phyloP scores from a whole-genome alignment of 92 coral and sea anemone genomes.

The Blastomussa wellsi region DNA sequence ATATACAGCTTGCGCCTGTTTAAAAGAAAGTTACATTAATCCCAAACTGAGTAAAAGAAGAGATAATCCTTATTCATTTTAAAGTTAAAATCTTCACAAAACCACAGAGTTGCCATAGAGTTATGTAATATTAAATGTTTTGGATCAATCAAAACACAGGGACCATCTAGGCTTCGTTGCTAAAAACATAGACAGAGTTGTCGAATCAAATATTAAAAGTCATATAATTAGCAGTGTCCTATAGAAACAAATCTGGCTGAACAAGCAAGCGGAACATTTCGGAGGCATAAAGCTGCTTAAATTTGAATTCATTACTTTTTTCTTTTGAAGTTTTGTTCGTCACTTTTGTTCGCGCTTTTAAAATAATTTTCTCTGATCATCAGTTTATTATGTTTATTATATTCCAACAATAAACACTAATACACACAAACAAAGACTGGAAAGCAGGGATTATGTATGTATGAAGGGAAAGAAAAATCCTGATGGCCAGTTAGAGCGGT shows the following conservation, averaged over 20 bases:
- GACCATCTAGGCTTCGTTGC: neutral
- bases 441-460: constrained; percentile 1
- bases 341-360: neutral
- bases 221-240: neutral
- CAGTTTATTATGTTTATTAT: neutral
- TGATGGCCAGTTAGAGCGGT: constrained; percentile 14
- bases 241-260: neutral
- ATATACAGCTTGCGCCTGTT: neutral
- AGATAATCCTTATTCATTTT: neutral
- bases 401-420: neutral
- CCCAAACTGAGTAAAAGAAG: neutral
- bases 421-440: neutral
- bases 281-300: neutral
- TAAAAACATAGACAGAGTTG: neutral
- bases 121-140: too few species aligned
- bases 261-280: neutral
- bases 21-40: neutral
- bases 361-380: neutral
- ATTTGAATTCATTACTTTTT: neutral
- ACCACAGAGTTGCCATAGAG: constrained; percentile 1
- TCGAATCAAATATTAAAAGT: neutral
- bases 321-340: neutral
- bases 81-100: neutral
- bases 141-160: neutral
- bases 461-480: neutral